Conservation (phyloP, 2,797 vertebrate species). For the Liasis olivaceus region DNA sequence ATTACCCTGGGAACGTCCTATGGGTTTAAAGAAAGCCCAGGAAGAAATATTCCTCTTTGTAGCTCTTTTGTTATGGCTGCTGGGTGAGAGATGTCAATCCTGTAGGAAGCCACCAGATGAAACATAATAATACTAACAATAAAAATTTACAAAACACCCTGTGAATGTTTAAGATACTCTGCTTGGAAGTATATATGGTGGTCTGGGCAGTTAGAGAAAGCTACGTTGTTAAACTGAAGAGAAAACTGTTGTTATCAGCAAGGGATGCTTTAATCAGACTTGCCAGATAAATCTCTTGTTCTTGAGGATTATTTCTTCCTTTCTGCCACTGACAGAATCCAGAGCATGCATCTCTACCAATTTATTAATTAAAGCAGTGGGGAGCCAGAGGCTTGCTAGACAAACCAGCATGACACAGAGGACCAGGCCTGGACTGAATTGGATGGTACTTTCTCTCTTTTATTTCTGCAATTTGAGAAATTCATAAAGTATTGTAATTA, state of each 20-base stretch:
- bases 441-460: slow-evolving; percentile 55
- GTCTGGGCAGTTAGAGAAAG: slow-evolving; percentile 15
- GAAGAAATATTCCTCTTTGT: not conserved
- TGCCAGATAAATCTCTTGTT: slow-evolving; percentile 74
- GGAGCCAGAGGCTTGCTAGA: slow-evolving; percentile 51
- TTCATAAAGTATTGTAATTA: slow-evolving; percentile 46
- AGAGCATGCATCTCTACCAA: slow-evolving; percentile 66
- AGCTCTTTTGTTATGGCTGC: not conserved
- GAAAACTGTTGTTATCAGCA: slow-evolving; percentile 58
- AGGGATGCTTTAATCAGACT: slow-evolving; percentile 66
- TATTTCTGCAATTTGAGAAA: slow-evolving; percentile 49
- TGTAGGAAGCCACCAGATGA: slow-evolving; percentile 11
- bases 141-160: not conserved
- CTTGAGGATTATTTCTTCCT: slow-evolving; percentile 72
- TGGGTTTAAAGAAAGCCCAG: not conserved
- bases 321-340: slow-evolving; percentile 71
- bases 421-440: slow-evolving; percentile 59
- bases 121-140: not conserved
- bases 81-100: slow-evolving; percentile 24
- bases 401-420: slow-evolving; percentile 44
- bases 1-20: not conserved
- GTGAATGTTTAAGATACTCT: not conserved
- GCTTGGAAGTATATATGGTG: not conserved
- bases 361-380: slow-evolving; percentile 57
- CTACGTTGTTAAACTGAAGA: slow-evolving; percentile 53